Evolutionary conservation across 2,113 vertebrate species (phyloP), one percentile per base, ranked within the genome.

Genomic region (Gavialis gangeticus): DNA sequence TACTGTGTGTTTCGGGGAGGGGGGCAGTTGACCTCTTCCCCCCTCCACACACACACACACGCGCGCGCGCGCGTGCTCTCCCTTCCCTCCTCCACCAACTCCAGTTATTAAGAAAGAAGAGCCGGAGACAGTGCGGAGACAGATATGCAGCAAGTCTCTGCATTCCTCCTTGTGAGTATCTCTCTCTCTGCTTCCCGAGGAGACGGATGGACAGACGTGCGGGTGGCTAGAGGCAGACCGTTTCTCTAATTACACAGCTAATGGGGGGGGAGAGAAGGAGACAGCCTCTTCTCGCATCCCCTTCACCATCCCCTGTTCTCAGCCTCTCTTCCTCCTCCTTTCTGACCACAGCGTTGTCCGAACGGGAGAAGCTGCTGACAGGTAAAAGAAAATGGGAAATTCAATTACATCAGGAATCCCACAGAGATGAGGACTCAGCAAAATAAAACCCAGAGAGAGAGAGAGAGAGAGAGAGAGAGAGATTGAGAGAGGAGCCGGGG

Each of bases 121-220:
- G 95, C 95, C 92, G 92, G 92, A 89, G 94, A 92, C 97, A 88
- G 94, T 80, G 94, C 95, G 88, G 95, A 93, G 96, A 95, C 85
- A 92, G 97, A 95, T 94, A 93, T 92, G 97, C 96, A 93, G 97
- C 96, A 90, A 87, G 93, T 96, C 92, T 81, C 88, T 59, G 91
- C 93, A 84, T 89, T 79, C 92, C 94, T 96, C 84, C 93, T 60
- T 75, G 96, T 87, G 92, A 97, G 97, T 94, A 91, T 82, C 87
- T 62, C 91, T 82, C 57, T 28, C 82, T 90, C 78, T 88, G 90
- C 84, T 86, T 90, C 58, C 90, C 17, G 79, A 92, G 90, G 76
- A 90, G 89, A 82, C 25, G 24, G 88, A 90, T 90, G 90, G 76
- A 87, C 66, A 66, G 79, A 89, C 80, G 13, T 81, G 84, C 62